Conservation (phyloP, 1,140 invertebrate species). For the Leucophenga varia region DNA sequence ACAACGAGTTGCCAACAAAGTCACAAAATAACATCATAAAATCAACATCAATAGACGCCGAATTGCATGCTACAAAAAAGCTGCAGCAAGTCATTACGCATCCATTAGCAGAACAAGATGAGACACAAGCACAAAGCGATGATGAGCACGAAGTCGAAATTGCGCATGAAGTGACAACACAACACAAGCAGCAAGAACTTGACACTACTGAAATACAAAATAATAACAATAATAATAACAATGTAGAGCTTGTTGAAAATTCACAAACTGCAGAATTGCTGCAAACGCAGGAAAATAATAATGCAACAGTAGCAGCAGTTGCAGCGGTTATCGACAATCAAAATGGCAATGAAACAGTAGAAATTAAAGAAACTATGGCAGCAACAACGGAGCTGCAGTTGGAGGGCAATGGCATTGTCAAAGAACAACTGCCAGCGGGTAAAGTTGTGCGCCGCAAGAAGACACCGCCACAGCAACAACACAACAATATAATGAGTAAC, state of each 20-base stretch:
- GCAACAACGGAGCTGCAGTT: constrained; percentile 20
- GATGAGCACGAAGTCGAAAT: constrained; percentile 20
- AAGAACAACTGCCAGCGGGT: constrained; percentile 67
- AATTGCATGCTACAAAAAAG: not conserved
- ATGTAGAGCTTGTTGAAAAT: not conserved
- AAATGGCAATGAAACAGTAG: constrained; percentile 43
- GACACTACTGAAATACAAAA: constrained; percentile 7
- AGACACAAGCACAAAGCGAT: constrained; percentile 33
- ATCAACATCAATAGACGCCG: constrained; percentile 1
- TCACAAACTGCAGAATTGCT: constrained; percentile 9
- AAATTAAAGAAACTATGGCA: constrained; percentile 12
- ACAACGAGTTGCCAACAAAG: constrained; percentile 14
- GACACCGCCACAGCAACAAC: constrained; percentile 33
- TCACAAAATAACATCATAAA: constrained; percentile 10
- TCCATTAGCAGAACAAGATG: constrained; percentile 22
- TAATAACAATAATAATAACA: constrained; percentile 21
- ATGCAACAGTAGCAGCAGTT: constrained; percentile 1
- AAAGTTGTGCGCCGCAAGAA: constrained; percentile 61
- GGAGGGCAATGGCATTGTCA: constrained; percentile 62
- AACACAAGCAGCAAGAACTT: constrained; percentile 10
- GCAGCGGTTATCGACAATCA: constrained; percentile 42
- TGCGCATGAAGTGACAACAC: constrained; percentile 9
- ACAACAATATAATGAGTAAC: constrained; percentile 14
- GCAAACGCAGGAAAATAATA: constrained; percentile 12
- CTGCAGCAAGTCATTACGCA: constrained; percentile 25